Evolutionary conservation across 2,113 vertebrate species (phyloP).

Genomic region (Tympanuchus pallidicinctus): DNA sequence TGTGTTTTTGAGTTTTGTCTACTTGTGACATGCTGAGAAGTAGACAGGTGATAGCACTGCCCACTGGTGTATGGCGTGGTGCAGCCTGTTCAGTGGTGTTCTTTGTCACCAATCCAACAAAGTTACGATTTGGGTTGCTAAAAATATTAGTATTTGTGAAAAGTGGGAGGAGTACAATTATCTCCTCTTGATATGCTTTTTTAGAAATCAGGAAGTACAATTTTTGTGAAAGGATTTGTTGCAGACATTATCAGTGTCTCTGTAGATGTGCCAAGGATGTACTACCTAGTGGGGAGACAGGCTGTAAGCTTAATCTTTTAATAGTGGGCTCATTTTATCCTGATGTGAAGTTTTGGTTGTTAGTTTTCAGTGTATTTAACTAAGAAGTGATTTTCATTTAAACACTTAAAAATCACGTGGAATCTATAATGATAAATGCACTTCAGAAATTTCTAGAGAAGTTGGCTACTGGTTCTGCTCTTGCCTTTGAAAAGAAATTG

Average conservation of each 20-base stretch:
- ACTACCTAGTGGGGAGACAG: not conserved
- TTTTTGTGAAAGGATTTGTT: not conserved
- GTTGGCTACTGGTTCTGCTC: not conserved
- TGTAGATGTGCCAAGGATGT: not conserved
- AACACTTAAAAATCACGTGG: not conserved
- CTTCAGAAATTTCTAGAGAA: not conserved
- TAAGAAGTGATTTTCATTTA: not conserved
- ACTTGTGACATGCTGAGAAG: rapidly evolving
- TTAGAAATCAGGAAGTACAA: not conserved
- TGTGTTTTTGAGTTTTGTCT: not conserved
- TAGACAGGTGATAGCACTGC: not conserved
- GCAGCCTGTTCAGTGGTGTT: not conserved
- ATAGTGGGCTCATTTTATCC: not conserved
- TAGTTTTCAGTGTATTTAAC: not conserved
- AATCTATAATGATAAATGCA: not conserved
- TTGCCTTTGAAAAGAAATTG: not conserved
- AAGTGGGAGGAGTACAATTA: not conserved
- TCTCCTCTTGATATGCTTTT: not conserved
- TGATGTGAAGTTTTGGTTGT: not conserved
- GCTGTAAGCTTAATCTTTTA: not conserved
- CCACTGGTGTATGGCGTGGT: not conserved
- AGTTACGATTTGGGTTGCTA: not conserved
- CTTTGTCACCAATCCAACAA: not conserved
- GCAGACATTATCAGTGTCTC: not conserved
- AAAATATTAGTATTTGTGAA: not conserved